Percentiles rank a stretch among this genome's conserved stretches.
These are phyloP conservation scores for Ashinkailepas kermadecensis DNA, from an alignment of 2,888 invertebrate genomes.

Conservation along the genomic window DNA sequence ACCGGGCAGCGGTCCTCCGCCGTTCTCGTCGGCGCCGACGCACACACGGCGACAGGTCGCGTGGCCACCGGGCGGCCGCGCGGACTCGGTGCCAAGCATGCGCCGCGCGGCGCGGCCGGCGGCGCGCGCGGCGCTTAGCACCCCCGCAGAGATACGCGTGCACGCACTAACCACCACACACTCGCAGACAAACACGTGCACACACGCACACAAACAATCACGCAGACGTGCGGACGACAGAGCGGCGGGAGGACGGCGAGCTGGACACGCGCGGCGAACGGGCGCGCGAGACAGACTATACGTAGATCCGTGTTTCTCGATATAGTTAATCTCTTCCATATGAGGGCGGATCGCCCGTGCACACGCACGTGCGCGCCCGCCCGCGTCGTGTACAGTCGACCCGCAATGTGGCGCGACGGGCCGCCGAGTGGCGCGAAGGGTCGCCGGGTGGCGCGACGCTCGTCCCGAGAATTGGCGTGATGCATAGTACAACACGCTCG, in stretches of 20 bases:
- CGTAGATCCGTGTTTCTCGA: conserved; percentile 9
- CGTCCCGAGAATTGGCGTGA: neutral
- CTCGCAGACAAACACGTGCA: neutral
- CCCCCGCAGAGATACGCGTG: neutral
- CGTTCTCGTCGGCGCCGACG: neutral
- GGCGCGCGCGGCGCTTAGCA: conserved; percentile 21
- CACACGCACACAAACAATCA: neutral
- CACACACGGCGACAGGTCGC: neutral
- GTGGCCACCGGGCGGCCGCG: too few species aligned
- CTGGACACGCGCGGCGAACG: neutral
- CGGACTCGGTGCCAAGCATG: neutral
- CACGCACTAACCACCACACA: neutral
- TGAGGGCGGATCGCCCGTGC: neutral
- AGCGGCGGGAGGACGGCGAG: too few species aligned
- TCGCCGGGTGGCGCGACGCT: too few species aligned
- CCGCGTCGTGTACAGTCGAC: neutral
- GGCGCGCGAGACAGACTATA: neutral
- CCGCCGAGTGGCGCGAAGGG: too few species aligned
- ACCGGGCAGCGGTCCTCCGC: neutral
- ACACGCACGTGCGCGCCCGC: neutral
- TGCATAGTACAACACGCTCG: conserved; percentile 19
- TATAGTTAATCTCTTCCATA: conserved; percentile 11
- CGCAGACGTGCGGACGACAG: neutral
- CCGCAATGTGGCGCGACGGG: neutral
- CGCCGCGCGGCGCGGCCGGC: conserved; percentile 31